phyloP scores from a whole-genome alignment of 1,140 invertebrate species.

The Neodiprion virginianus region DNA sequence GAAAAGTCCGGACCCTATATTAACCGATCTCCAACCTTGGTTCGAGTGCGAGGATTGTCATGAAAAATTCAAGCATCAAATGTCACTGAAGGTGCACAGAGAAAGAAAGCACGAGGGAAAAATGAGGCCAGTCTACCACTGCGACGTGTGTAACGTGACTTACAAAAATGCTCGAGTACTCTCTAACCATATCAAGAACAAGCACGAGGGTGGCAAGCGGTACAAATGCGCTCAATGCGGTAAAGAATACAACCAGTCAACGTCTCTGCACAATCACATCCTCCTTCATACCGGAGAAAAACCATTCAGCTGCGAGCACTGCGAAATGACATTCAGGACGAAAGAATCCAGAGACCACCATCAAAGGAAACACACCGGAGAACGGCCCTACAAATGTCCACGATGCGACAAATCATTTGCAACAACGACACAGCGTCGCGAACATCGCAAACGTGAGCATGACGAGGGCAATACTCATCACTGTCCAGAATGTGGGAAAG shows the following conservation, averaged over 20 bases:
- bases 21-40: constrained; percentile 34
- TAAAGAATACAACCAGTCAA: constrained; percentile 33
- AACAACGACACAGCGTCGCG: constrained; percentile 28
- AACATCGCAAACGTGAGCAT: constrained; percentile 36
- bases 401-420: constrained; percentile 35
- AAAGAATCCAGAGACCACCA: constrained; percentile 36
- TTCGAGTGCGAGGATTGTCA: constrained; percentile 35
- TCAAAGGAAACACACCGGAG: constrained; percentile 35
- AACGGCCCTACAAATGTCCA: constrained; percentile 34
- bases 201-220: constrained; percentile 34
- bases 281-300: constrained; percentile 37
- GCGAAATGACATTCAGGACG: constrained; percentile 32
- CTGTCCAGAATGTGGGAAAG: constrained; percentile 35
- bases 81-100: constrained; percentile 42
- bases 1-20: constrained; percentile 33
- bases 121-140: constrained; percentile 29
- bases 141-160: constrained; percentile 32
- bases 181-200: constrained; percentile 39
- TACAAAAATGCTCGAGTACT: constrained; percentile 35
- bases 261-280: constrained; percentile 37
- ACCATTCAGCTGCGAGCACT: constrained; percentile 35
- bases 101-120: constrained; percentile 37
- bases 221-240: constrained; percentile 39
- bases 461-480: constrained; percentile 24
- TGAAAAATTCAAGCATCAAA: constrained; percentile 44